phyloP scores from a whole-genome alignment of 2,797 vertebrate species.

The Arctocebus calabarensis region DNA sequence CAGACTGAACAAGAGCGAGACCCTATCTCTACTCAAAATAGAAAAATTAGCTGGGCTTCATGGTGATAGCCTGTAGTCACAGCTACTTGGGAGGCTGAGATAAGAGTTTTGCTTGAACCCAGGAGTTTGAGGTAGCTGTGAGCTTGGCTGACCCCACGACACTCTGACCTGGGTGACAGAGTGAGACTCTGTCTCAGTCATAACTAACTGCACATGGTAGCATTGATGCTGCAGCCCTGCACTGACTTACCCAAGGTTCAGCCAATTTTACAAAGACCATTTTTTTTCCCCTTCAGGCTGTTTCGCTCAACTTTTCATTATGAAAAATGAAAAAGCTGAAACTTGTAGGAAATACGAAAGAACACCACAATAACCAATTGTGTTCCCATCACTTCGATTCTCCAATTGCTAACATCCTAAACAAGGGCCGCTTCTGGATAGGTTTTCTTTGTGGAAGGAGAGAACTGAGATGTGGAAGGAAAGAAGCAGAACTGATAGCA shows the following conservation, averaged over 20 bases:
- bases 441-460: background rate
- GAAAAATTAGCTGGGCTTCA: too few relatives aligned
- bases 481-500: background rate
- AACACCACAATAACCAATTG: background rate
- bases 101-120: too few relatives aligned
- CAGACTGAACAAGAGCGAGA: too few relatives aligned
- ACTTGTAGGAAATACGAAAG: background rate
- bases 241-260: background rate
- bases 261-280: background rate
- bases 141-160: too few relatives aligned
- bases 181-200: too few relatives aligned
- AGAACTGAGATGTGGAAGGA: background rate
- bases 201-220: accelerated
- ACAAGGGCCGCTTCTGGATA: background rate
- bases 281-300: too few relatives aligned
- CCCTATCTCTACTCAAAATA: too few relatives aligned
- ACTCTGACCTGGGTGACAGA: too few relatives aligned
- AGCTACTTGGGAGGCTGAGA: too few relatives aligned
- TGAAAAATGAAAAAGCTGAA: background rate
- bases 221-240: too few relatives aligned
- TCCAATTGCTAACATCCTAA: background rate
- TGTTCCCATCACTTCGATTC: background rate
- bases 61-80: too few relatives aligned
- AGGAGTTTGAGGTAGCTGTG: too few relatives aligned
- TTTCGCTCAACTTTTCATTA: background rate